Percentiles rank a stretch among this genome's conserved stretches.
Evolutionary conservation across 2,888 invertebrate genomes (phyloP).

Genomic region (Drosophila infuscata): DNA sequence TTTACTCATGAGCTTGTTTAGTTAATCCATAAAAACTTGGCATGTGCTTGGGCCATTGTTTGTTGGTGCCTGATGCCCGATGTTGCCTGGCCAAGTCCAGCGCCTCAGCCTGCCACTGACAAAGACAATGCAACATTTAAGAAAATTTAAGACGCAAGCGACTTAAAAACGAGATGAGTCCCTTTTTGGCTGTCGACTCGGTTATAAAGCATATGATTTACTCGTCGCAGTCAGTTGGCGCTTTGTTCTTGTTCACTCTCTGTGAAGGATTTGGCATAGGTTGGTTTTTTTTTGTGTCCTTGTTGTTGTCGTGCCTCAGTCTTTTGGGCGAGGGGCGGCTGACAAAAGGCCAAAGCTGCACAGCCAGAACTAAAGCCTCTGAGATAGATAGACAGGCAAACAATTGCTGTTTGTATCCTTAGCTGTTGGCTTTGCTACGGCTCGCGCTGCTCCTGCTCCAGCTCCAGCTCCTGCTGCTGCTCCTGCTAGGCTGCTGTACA

Average conservation of each 20-base stretch:
- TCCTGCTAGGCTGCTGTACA: conserved; percentile 60
- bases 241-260: conserved; percentile 32
- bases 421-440: conserved; percentile 42
- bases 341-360: conserved; percentile 59
- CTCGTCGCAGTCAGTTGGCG: conserved; percentile 46
- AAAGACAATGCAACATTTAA: conserved; percentile 77
- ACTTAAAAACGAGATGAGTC: conserved; percentile 73
- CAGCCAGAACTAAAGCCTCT: conserved; percentile 63
- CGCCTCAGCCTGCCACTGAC: conserved; percentile 14
- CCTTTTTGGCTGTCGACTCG: conserved; percentile 41
- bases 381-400: conserved; percentile 77
- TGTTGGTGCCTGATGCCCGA: conserved; percentile 1
- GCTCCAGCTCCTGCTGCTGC: conserved; percentile 41
- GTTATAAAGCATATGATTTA: conserved; percentile 70
- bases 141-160: conserved; percentile 80
- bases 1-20: conserved; percentile 80
- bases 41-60: conserved; percentile 54
- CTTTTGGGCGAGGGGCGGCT: conserved; percentile 23
- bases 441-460: conserved; percentile 23
- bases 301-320: conserved; percentile 38
- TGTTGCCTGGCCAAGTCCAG: not conserved
- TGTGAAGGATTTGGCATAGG: conserved; percentile 58
- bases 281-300: conserved; percentile 43
- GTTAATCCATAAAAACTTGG: conserved; percentile 79
- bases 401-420: conserved; percentile 75